Base-by-base conservation (phyloP, 2,113 vertebrate species). In the Acrocephalus arundinaceus region DNA sequence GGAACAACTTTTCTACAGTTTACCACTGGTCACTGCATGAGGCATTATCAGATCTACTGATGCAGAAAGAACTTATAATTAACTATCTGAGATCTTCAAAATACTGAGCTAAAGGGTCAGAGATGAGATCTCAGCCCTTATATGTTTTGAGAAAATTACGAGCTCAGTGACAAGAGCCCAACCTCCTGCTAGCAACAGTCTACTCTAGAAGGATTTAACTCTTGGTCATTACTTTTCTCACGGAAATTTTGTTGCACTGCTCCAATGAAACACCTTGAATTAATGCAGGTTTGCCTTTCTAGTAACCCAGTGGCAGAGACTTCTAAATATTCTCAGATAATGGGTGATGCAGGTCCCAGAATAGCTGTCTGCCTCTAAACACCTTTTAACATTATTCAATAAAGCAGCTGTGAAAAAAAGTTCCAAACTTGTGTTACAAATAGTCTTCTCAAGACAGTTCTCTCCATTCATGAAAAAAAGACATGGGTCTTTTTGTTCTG, bases 11-110 rank as follows among this genome's bases (percentile, higher is more conserved):
- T 88, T 75, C 59, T 48, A 28, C 11, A 31, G 27, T 86, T 90
- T 92, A 45, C 27, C 41, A 27, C 49, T 92, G 59, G 62, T 83
- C 19, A 51, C 58, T 57, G 23, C 52, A 70, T 48, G 30, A 46
- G 11, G 93, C 87, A 90, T 87, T 55, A 81, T 57, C 58, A 90
- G 67, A 80, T n/a, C 57, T 86, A 88, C 41, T 61, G 79, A 86
- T 83, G 89, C 83, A 92, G 79, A 88, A 79, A 92, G 31, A 83
- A 30, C 55, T 83, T 92, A 37, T 90, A 92, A 96, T 94, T 86
- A 93, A 86, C 58, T 81, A 80, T 77, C 70, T 48, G 45, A 88
- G 57, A 79, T 92, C n/a, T 82, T 85, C 3, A 74, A 93, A 94
- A 85, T 39, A 48, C 39, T 37, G 37, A 79, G 33, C 33, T 71